Base-by-base conservation (phyloP, 2,113 vertebrate genomes). In the Mastomys natalensis region DNA sequence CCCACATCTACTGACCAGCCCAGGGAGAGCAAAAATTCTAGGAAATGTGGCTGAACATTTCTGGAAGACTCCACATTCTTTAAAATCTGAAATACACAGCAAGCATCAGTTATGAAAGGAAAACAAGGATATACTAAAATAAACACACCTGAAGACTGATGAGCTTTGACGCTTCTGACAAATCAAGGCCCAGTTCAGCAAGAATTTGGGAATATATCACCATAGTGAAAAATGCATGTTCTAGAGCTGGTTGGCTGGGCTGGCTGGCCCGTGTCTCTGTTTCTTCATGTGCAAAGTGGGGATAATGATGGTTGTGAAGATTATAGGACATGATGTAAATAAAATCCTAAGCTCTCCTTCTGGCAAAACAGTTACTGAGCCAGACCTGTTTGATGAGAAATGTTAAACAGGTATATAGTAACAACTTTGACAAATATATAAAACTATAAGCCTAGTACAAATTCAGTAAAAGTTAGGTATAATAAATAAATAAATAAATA, bases 1-100 rank as follows among this genome's bases (percentile, higher is more conserved):
- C 99, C 99, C 68, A 99, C 98, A 0, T 99, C 99, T 95, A 99
- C 99, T 0, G 99, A 99, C 99, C 99, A 99, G 97, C 99, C 99
- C 97, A 99, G 98, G 55, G 99, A 99, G 84, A 99, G 97, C 95
- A 99, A 98, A 98, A 99, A 99, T 98, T 99, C 99, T 98, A 99
- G 95, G 96, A 99, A 99, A 98, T 99, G 99, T 60, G 99, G 99
- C 98, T 99, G 99, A 92, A 99, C 99, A 84, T 98, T 99, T 97
- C 98, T 98, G 84, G 99, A 99, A 95, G 99, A 99, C 97, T 99
- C 99, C 95, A 99, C 99, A 90, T 99, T 99, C 98, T 99, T 99
- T 97, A 99, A 97, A 97, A 99, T 99, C 99, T 99, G 97, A 97
- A 98, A 98, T 40, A 97, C 60, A 66, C 73, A 98, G 17, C 76